A percentile compares a stretch with the other conserved stretches of the same genome.
phyloP scores from a whole-genome alignment of 2,113 vertebrate species.

The Elaphurus davidianus region DNA sequence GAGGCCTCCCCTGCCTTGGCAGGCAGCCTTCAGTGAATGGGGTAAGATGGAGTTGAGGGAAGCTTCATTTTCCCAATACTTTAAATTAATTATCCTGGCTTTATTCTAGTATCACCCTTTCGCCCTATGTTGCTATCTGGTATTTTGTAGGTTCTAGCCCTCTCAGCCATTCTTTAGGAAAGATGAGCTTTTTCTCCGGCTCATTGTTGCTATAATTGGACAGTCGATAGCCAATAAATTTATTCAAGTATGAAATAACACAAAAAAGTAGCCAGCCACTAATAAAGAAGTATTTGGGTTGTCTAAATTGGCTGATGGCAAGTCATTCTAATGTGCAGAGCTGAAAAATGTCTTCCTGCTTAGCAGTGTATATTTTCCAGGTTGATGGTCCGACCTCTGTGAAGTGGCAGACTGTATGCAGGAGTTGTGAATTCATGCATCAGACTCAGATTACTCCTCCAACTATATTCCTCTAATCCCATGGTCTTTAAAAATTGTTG shows the following conservation, averaged over 20 bases:
- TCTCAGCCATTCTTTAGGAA: not conserved
- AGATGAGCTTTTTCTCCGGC: not conserved
- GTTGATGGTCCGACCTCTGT: not conserved
- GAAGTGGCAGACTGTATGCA: not conserved
- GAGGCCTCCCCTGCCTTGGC: not conserved
- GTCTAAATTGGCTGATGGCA: not conserved
- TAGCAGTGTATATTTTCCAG: not conserved
- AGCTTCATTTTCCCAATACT: not conserved
- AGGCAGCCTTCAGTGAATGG: not conserved
- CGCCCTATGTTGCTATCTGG: not conserved
- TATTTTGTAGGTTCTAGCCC: not conserved
- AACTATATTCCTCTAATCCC: not conserved
- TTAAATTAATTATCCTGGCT: not conserved
- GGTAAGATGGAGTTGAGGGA: not conserved
- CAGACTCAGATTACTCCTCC: not conserved
- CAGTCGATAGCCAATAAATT: not conserved
- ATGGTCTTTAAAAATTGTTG: not conserved
- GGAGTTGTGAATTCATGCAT: not conserved
- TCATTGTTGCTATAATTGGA: not conserved
- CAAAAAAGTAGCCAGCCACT: not conserved
- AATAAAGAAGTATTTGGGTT: not conserved
- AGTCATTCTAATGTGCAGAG: not conserved
- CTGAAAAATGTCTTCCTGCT: not conserved
- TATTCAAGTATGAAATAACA: not conserved
- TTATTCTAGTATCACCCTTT: not conserved